Base-by-base conservation (phyloP, 2,797 vertebrate species). In the Halcyon badia region DNA sequence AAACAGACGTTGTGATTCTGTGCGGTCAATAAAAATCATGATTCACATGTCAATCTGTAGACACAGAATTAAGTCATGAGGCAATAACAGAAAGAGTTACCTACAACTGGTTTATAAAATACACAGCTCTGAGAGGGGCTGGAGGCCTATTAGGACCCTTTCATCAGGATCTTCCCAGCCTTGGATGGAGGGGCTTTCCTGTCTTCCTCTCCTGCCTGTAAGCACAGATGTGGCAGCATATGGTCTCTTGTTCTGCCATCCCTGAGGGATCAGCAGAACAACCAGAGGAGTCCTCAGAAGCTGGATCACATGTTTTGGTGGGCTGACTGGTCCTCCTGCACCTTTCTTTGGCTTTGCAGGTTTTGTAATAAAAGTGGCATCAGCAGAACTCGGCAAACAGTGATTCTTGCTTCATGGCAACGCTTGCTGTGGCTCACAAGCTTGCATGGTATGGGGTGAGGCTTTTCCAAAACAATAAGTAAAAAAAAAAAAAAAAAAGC, bases 71-170 rank as follows among this genome's bases (percentile, higher is more conserved):
- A 54, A 94, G 6, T 26, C 41, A 31, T 61, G 26, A 69, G n/a
- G 26, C 33, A 61, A 1, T 49, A 65, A 37, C 2, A 14, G 66
- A 44, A 0, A 4, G 0, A 4, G 6, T 9, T 52, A 20, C 37
- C 20, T 54, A 6, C 20, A 58, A 3, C 8, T 21, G 76, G 5
- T 56, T 52, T 21, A 18, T 54, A 4, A 71, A 54, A 61, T 8
- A 2, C 1, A 17, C 25, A 44, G 25, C 12, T 49, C 3, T 30
- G 44, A 77, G 61, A 83, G 68, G 52, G 35, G 7, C 37, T 82
- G 75, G 44, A 21, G 33, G 6, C 7, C n/a, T 30, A 0, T 4
- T 13, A 30, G 56, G 39, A 15, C 30, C 19, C 6, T 87, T 46
- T 24, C n/a, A 17, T 14, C 22, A 41, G 14, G 28, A 18, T 30